Conservation (phyloP, 2,113 vertebrate genomes). For the Heliornis fulica region DNA sequence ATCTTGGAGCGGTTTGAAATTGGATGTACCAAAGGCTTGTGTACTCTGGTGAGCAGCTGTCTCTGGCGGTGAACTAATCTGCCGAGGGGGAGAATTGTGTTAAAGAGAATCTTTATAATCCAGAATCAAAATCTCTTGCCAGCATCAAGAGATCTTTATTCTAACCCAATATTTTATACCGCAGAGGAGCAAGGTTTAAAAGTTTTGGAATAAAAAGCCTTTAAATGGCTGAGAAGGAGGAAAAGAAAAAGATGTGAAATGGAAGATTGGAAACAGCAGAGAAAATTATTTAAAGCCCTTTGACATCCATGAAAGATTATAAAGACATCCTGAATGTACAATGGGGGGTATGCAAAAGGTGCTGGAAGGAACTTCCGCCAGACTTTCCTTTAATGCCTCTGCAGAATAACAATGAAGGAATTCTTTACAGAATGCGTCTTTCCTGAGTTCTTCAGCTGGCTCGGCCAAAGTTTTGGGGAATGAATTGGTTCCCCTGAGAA, state of each 20-base stretch:
- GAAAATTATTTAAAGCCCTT: neutral
- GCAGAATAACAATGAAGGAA: neutral
- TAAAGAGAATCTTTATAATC: constrained; percentile 51
- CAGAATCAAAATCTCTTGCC: constrained; percentile 48
- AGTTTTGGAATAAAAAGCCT: neutral
- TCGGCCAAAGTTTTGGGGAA: neutral
- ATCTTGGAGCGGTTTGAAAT: neutral
- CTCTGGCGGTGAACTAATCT: neutral
- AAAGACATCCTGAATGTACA: constrained; percentile 4
- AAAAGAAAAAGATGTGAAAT: neutral
- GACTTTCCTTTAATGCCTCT: neutral
- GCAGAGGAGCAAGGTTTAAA: neutral
- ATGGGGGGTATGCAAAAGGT: neutral
- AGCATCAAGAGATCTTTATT: constrained; percentile 33
- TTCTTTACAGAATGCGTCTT: neutral
- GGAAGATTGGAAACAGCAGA: neutral
- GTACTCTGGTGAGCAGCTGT: neutral
- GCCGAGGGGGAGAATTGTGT: neutral
- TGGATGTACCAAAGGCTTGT: neutral
- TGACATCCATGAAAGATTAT: neutral
- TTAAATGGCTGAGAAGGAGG: neutral
- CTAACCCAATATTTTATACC: constrained; percentile 17
- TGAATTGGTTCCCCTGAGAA: neutral
- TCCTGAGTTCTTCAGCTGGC: neutral
- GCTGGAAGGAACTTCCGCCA: neutral